These are phyloP conservation scores for Dasyprocta punctata DNA, from an alignment of 2,113 vertebrate species.

Conservation along the genomic window DNA sequence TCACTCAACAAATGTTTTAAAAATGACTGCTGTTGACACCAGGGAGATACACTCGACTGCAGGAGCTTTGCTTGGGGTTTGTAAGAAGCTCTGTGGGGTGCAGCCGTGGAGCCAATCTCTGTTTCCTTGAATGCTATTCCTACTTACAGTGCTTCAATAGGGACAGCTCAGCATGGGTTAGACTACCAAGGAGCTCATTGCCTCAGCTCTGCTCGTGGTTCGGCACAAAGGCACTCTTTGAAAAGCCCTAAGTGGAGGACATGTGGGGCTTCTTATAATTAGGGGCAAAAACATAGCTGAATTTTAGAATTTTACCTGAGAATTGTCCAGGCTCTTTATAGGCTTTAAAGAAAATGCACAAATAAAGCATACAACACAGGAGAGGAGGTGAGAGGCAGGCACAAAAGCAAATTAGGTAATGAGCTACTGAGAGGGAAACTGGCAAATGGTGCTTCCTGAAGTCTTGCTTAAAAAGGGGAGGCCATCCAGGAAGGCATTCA, in stretches of 20 bases:
- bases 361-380: slow-evolving; percentile 15
- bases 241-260: neutral
- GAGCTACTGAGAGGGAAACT: slow-evolving; percentile 46
- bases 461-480: neutral
- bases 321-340: slow-evolving; percentile 54
- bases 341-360: slow-evolving; percentile 46
- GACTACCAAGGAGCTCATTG: neutral
- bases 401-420: slow-evolving; percentile 47
- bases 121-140: slow-evolving; percentile 40
- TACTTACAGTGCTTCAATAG: slow-evolving; percentile 35
- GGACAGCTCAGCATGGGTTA: neutral
- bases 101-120: neutral
- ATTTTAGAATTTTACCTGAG: slow-evolving; percentile 48
- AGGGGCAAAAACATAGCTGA: slow-evolving; percentile 48
- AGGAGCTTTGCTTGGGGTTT: neutral
- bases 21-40: neutral
- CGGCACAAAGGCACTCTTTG: neutral
- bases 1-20: neutral
- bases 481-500: neutral
- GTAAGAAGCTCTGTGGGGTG: neutral
- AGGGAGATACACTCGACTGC: neutral
- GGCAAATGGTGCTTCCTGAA: neutral
- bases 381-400: slow-evolving; percentile 32
- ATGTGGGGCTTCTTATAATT: slow-evolving; percentile 30
- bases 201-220: neutral